A percentile compares a stretch with the other conserved stretches of the same genome.
Evolutionary conservation across 2,797 vertebrate species (phyloP).

Genomic region (Tragelaphus oryx): DNA sequence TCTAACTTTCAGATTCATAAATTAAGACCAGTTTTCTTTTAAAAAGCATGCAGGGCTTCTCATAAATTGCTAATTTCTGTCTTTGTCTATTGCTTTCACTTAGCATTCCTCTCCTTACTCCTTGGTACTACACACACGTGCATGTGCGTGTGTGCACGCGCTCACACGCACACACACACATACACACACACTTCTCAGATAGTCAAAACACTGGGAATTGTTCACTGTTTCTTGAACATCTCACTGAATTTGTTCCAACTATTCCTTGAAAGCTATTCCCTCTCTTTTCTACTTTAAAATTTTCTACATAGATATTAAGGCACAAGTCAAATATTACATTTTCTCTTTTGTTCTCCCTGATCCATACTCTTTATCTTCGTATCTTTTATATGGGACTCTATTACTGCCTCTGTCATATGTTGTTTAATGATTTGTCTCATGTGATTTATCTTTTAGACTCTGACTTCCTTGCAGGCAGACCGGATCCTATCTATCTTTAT

Average conservation of each 20-base stretch:
- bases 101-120: not conserved
- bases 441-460: not conserved
- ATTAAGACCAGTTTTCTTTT: not conserved
- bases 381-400: not conserved
- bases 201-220: not conserved
- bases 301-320: not conserved
- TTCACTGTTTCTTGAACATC: not conserved
- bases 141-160: not conserved
- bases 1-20: not conserved
- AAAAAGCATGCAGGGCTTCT: not conserved
- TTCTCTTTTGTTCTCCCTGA: not conserved
- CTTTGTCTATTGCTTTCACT: not conserved
- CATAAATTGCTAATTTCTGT: not conserved
- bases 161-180: not conserved
- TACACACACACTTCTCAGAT: not conserved
- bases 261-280: not conserved
- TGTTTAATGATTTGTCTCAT: not conserved
- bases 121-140: fast-evolving
- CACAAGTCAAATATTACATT: not conserved
- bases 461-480: not conserved
- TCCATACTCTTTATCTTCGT: not conserved
- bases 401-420: not conserved
- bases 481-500: not conserved
- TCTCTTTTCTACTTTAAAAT: not conserved
- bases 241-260: not conserved